Conservation (phyloP, 1,140 invertebrate genomes). For the Drosophila prosaltans region DNA sequence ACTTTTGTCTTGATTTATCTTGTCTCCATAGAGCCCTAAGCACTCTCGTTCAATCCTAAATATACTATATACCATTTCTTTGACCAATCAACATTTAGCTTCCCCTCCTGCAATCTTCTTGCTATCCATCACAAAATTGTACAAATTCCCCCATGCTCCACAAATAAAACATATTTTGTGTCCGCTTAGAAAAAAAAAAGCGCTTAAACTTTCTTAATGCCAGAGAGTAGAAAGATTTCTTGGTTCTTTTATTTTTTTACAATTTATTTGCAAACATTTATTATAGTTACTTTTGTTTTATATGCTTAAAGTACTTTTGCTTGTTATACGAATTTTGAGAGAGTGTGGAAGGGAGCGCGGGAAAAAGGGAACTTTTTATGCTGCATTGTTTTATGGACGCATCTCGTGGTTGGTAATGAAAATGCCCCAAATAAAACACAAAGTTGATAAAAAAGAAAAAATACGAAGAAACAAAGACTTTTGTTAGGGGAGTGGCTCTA, state of each 20-base stretch:
- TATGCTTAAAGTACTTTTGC: conserved; percentile 70
- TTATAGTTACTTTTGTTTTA: conserved; percentile 81
- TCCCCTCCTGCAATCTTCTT: background rate
- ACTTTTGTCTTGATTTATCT: conserved; percentile 11
- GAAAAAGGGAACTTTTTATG: conserved; percentile 58
- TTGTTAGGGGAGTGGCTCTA: background rate
- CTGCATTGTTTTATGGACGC: conserved; percentile 78
- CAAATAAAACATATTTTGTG: conserved; percentile 74
- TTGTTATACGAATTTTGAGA: conserved; percentile 21
- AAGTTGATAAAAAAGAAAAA: conserved; percentile 59
- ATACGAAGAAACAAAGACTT: conserved; percentile 29
- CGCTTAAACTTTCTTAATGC: conserved; percentile 74
- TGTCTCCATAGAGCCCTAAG: background rate
- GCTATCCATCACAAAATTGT: conserved; percentile 71
- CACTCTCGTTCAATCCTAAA: background rate
- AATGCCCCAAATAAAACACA: conserved; percentile 42
- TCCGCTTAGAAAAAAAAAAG: conserved; percentile 50
- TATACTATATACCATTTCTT: conserved; percentile 8
- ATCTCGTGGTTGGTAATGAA: conserved; percentile 46
- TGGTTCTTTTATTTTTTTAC: conserved; percentile 52
- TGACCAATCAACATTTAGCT: conserved; percentile 16
- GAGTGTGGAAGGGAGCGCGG: conserved; percentile 1
- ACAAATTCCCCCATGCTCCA: conserved; percentile 49
- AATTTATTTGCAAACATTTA: conserved; percentile 80
- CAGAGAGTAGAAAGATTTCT: conserved; percentile 52